phyloP scores from a whole-genome alignment of 1,140 invertebrate species.

The Coptotermes formosanus region DNA sequence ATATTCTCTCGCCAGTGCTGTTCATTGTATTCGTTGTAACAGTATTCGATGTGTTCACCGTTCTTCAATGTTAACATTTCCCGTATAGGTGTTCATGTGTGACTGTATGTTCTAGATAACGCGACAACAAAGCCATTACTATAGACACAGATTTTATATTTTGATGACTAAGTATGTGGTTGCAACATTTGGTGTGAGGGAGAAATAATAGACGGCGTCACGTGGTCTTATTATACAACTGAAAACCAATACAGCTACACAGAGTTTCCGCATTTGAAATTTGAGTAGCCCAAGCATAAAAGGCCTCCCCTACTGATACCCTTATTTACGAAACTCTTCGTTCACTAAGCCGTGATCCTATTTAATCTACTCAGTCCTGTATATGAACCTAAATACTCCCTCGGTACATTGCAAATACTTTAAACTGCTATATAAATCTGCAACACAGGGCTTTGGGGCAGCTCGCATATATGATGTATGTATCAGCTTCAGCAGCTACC shows the following conservation, averaged over 20 bases:
- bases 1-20: too few relatives aligned
- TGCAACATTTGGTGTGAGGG: background rate
- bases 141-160: background rate
- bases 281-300: background rate
- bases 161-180: background rate
- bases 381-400: slow-evolving; percentile 6
- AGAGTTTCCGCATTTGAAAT: background rate
- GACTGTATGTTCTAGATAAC: too few relatives aligned
- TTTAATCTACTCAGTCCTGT: background rate
- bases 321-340: background rate
- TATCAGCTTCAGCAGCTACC: background rate
- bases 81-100: too few relatives aligned
- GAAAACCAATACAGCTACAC: background rate
- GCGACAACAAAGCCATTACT: too few relatives aligned
- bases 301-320: background rate
- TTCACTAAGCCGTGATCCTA: background rate
- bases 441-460: background rate
- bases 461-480: background rate
- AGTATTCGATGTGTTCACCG: too few relatives aligned
- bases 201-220: background rate
- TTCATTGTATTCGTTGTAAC: too few relatives aligned
- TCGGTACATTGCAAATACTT: background rate
- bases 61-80: too few relatives aligned
- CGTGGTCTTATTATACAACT: background rate
- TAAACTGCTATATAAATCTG: background rate